Evolutionary conservation across 2,888 invertebrate genomes (phyloP).

Genomic region (Neria commutata): DNA sequence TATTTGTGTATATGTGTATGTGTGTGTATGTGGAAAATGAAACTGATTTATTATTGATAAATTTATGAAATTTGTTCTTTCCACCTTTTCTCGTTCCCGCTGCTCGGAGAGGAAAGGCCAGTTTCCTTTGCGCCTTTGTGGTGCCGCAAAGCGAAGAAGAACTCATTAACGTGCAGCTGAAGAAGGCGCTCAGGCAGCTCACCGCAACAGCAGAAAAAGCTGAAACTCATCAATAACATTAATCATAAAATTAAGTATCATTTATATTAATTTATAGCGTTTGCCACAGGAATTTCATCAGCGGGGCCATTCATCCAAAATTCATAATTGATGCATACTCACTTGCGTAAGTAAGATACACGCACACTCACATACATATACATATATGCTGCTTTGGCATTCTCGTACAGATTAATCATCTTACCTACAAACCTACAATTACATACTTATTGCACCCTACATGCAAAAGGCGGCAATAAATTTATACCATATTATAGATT

Average conservation of each 20-base stretch:
- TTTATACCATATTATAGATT: no score
- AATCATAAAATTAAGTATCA: conserved; percentile 58
- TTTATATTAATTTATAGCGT: conserved; percentile 56
- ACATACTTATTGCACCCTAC: no score
- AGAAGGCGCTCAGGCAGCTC: conserved; percentile 11
- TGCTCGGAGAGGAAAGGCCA: not conserved
- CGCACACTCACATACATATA: no score
- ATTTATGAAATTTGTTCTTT: conserved; percentile 41
- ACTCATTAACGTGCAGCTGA: not conserved
- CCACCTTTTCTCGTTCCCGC: not conserved
- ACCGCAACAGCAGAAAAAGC: conserved; percentile 5
- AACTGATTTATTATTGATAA: conserved; percentile 50
- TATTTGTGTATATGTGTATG: no score
- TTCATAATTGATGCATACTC: no score
- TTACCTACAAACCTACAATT: conserved; percentile 19
- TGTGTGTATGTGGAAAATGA: no score
- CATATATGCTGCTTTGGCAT: not conserved
- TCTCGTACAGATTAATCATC: conserved; percentile 17
- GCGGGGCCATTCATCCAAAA: conserved; percentile 34
- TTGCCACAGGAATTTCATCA: conserved; percentile 45
- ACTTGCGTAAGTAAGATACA: no score
- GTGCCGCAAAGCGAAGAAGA: not conserved
- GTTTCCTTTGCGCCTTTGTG: not conserved
- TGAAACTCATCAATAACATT: conserved; percentile 51
- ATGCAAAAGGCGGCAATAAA: no score